phyloP scores from a whole-genome alignment of 2,113 vertebrate genomes.

The Indicator maculatus region DNA sequence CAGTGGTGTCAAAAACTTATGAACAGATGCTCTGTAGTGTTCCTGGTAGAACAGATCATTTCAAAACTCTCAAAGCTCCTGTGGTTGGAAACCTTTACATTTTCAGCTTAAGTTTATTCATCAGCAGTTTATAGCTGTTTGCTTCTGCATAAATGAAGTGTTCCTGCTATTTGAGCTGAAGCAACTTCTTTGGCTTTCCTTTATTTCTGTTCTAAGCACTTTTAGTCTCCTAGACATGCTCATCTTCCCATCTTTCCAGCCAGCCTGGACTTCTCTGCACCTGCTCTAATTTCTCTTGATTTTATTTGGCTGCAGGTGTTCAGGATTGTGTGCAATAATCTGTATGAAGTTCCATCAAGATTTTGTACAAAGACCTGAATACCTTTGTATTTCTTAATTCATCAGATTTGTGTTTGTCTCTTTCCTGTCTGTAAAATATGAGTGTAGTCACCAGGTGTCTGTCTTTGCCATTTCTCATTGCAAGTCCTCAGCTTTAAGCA shows the following conservation, averaged over 20 bases:
- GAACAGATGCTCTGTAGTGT: conserved; percentile 41
- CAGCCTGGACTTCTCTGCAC: background rate
- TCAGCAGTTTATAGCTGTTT: background rate
- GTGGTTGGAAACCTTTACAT: background rate
- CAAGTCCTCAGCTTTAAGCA: background rate
- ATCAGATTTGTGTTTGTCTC: background rate
- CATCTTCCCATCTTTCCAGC: background rate
- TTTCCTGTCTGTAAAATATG: background rate
- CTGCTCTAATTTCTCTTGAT: background rate
- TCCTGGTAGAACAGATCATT: background rate
- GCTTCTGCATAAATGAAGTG: background rate
- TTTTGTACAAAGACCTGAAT: background rate
- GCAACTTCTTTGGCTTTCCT: background rate
- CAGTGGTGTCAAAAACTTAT: conserved; percentile 17
- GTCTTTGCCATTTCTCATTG: background rate
- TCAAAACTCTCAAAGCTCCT: background rate
- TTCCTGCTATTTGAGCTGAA: background rate
- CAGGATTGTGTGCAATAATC: background rate
- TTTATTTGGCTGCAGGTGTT: background rate
- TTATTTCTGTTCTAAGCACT: background rate
- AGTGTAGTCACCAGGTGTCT: background rate
- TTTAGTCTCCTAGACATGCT: background rate
- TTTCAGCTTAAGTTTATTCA: conserved; percentile 8
- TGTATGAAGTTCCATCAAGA: background rate
- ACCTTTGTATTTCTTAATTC: background rate